Evolutionary conservation across 1,140 invertebrate genomes (phyloP), one percentile per base, ranked within the genome.

Genomic region (Caenorhabditis tropicalis): DNA sequence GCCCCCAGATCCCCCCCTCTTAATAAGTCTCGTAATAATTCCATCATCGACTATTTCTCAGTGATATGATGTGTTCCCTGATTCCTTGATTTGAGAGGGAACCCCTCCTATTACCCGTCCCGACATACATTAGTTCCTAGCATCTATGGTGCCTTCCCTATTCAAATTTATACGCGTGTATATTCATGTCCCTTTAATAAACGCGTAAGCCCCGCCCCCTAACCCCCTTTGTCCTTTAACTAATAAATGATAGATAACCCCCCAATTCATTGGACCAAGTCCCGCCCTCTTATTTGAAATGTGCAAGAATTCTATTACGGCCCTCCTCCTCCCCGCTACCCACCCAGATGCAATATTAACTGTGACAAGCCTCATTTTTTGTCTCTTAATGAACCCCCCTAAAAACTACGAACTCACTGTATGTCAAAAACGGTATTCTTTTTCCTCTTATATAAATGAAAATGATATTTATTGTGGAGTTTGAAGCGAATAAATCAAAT

Each of bases 401-500:
- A 6, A 9, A 12, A 3, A 24, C 10, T 9, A 58, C 56, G 56
- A 58, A 58, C 56, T 58, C 56, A 58, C 29, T 58, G 56, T 58
- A 58, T 51, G 49, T 58, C 56, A 58, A 31, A 58, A n/a, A n/a
- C 56, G 56, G 56, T 58, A 58, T 58, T 16, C 56, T 27, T 29
- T 29, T 12, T 58, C 43, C 43, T 12, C 16, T 46, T 16, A 46
- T n/a, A n/a, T n/a, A 46, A 46, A 46, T 46, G 9, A 46, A 46
- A 29, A 58, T 9, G n/a, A 9, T 9, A 58, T 58, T 58, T 29
- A 58, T 31, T 58, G 56, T 31, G 56, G 56, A 58, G 56, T 58
- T 58, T 58, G 56, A 58, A 58, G 56, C 56, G 56, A 58, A 58
- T 58, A 58, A 58, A 58, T 58, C 56, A 58, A n/a, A n/a, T n/a